A percentile compares a stretch with the other conserved stretches of the same genome.
These are phyloP conservation scores for Agriopis marginaria DNA, from an alignment of 2,888 invertebrate genomes.

Conservation along the genomic window DNA sequence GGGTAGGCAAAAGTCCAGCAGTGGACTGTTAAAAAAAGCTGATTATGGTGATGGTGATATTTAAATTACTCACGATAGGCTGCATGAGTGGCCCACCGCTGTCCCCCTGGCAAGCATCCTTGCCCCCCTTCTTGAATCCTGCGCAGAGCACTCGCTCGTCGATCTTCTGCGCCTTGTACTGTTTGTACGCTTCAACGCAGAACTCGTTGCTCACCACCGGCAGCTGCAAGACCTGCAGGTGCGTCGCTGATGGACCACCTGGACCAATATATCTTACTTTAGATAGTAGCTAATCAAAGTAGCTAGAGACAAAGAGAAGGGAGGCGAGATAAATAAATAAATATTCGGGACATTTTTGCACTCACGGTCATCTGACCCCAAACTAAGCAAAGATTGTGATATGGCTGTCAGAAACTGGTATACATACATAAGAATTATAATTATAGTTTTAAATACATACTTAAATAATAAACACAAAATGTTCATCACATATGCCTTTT, in stretches of 20 bases:
- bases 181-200: slow-evolving; percentile 87
- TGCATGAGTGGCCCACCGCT: slow-evolving; percentile 94
- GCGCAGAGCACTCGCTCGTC: slow-evolving; percentile 90
- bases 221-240: slow-evolving; percentile 89
- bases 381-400: too few species aligned
- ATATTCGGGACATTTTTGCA: too few species aligned
- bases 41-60: too few species aligned
- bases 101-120: slow-evolving; percentile 93
- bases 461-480: too few species aligned
- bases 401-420: too few species aligned
- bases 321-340: too few species aligned
- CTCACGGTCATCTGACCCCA: too few species aligned
- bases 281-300: not conserved
- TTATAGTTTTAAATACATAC: too few species aligned
- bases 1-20: too few species aligned
- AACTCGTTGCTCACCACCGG: slow-evolving; percentile 88
- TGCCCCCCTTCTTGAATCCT: slow-evolving; percentile 88
- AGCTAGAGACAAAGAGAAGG: not conserved
- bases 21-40: too few species aligned
- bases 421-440: too few species aligned
- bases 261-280: slow-evolving; percentile 32
- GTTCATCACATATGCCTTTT: too few species aligned
- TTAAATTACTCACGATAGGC: slow-evolving; percentile 72
- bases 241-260: slow-evolving; percentile 90
- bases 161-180: slow-evolving; percentile 79